Evolutionary conservation across 2,888 invertebrate genomes (phyloP).

Genomic region (Tinea trinotella): DNA sequence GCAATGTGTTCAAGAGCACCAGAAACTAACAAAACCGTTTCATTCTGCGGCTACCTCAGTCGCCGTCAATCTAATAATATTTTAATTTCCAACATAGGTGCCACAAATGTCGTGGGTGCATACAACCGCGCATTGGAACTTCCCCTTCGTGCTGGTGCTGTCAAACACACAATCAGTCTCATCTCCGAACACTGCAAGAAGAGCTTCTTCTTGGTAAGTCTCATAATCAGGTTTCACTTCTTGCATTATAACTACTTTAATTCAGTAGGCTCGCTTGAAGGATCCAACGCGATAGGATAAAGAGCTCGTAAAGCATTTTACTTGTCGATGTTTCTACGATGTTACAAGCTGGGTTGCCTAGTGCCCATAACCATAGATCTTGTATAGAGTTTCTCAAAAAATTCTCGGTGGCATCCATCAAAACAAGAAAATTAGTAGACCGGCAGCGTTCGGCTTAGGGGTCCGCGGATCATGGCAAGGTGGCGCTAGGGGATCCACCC

Average conservation of each 20-base stretch:
- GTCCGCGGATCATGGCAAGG: no score
- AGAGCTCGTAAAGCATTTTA: no score
- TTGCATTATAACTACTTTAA: constrained; percentile 17
- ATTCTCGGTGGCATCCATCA: neutral
- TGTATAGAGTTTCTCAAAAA: neutral
- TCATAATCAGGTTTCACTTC: constrained; percentile 13
- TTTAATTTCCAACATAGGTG: constrained; percentile 47
- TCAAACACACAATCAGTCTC: constrained; percentile 80
- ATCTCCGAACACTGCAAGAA: constrained; percentile 74
- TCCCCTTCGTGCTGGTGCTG: constrained; percentile 83
- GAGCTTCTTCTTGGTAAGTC: constrained; percentile 68
- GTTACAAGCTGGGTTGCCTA: no score
- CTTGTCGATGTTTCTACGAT: no score
- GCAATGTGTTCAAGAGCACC: no score
- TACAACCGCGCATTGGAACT: constrained; percentile 76
- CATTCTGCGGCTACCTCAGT: no score
- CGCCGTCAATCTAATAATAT: neutral
- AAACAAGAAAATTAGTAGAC: no score
- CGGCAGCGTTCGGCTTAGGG: no score
- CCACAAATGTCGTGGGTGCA: constrained; percentile 73
- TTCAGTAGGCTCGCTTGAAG: constrained; percentile 2
- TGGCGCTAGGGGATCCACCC: no score
- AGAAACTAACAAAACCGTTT: no score
- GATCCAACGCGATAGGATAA: no score
- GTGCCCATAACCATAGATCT: no score